Percentiles rank a stretch among this genome's conserved stretches.
phyloP scores from a whole-genome alignment of 2,888 invertebrate species.

The Pollenia angustigena region DNA sequence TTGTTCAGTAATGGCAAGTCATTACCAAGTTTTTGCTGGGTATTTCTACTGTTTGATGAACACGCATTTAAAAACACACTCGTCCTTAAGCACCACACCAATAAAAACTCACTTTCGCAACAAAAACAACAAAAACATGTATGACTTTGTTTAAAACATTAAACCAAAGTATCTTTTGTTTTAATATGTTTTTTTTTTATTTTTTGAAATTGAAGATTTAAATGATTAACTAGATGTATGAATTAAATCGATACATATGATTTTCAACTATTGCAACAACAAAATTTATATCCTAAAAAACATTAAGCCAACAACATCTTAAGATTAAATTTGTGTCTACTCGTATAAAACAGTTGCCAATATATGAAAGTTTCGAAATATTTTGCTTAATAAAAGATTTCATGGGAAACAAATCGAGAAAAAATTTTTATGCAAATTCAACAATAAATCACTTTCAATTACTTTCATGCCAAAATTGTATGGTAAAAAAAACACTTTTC shows the following conservation, averaged over 20 bases:
- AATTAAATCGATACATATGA: too few relatives aligned
- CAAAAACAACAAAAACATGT: not conserved
- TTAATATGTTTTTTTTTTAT: not conserved
- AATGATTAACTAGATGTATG: too few relatives aligned
- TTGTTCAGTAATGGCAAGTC: too few relatives aligned
- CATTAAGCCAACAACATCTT: too few relatives aligned
- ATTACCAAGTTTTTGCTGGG: too few relatives aligned
- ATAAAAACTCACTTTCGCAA: not conserved
- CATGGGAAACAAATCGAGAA: not conserved
- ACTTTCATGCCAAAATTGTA: slow-evolving; percentile 18
- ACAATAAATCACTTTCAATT: slow-evolving; percentile 47
- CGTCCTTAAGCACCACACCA: too few relatives aligned
- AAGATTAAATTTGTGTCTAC: not conserved
- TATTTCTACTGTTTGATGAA: not conserved
- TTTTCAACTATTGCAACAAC: too few relatives aligned
- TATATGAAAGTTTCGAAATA: not conserved
- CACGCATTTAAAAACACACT: too few relatives aligned
- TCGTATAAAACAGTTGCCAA: not conserved
- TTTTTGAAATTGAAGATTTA: not conserved
- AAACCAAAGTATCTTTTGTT: not conserved
- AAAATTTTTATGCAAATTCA: slow-evolving; percentile 37
- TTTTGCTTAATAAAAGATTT: not conserved
- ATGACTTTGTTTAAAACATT: not conserved
- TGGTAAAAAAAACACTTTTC: not conserved
- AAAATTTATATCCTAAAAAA: too few relatives aligned